These are phyloP conservation scores for Eurosta solidaginis DNA, from an alignment of 1,140 invertebrate species.

Conservation along the genomic window DNA sequence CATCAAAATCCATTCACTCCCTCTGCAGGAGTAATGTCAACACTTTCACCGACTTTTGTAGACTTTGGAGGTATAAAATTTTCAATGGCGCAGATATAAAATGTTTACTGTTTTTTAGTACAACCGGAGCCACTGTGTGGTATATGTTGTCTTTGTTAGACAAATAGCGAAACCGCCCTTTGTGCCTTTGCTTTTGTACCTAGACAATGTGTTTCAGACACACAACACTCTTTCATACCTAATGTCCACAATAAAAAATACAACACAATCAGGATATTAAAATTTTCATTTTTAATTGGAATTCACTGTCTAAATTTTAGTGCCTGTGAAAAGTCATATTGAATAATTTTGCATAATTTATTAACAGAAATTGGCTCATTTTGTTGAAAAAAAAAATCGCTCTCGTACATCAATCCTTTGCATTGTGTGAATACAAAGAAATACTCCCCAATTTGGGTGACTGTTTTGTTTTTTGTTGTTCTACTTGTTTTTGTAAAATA, in stretches of 20 bases:
- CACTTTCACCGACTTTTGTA: no score
- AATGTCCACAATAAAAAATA: no score
- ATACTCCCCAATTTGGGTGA: neutral
- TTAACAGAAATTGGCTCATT: neutral
- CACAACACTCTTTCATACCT: no score
- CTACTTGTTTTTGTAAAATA: no score
- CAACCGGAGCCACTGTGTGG: neutral
- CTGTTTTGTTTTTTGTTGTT: neutral
- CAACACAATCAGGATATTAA: no score
- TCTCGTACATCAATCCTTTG: neutral
- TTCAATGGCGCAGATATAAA: neutral
- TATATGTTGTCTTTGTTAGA: neutral
- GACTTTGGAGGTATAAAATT: no score
- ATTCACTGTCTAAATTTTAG: neutral
- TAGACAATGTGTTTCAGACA: neutral
- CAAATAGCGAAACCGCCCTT: constrained; percentile 16
- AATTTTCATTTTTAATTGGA: neutral
- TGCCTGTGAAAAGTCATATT: neutral
- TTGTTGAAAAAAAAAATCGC: neutral
- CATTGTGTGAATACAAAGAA: neutral
- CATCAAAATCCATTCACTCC: no score
- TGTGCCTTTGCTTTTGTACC: neutral
- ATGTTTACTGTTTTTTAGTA: neutral
- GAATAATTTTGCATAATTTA: neutral
- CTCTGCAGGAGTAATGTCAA: no score